Base-by-base conservation (phyloP, 2,113 vertebrate genomes). In the Rostratula benghalensis region DNA sequence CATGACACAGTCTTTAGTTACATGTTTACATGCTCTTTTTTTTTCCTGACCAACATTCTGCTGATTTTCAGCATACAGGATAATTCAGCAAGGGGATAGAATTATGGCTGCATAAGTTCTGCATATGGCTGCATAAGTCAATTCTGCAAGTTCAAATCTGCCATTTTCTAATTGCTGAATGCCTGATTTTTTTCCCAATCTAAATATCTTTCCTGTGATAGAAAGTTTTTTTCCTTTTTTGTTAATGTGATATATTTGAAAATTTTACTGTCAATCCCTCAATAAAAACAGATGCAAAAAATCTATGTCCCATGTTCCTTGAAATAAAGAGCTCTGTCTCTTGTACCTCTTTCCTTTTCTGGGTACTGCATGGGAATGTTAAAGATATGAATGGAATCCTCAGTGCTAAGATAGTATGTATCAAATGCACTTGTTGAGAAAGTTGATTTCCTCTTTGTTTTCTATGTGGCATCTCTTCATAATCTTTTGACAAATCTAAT, bases 91-190 rank as follows among this genome's bases (percentile, higher is more conserved):
- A 67, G 82, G 78, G 70, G 16, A 76, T 23, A 70, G 70, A 93
- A 94, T 96, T 95, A 80, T 33, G 31, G 45, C 67, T 91, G 82
- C 75, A n/a, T n/a, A n/a, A n/a, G n/a, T n/a, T n/a, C n/a, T n/a
- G n/a, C n/a, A n/a, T n/a, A n/a, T n/a, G n/a, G n/a, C n/a, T n/a
- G n/a, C n/a, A n/a, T n/a, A n/a, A n/a, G n/a, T n/a, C n/a, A n/a
- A n/a, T n/a, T n/a, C n/a, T n/a, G n/a, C 90, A 80, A 74, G 53
- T 88, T 54, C 87, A 93, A 83, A 91, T 93, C 71, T 94, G n/a
- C 57, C 2, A 1, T 85, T 95, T 90, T 45, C 25, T 88, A 67
- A 93, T 93, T 91, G 84, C 45, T 67, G 33, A 91, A 82, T 79
- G 57, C 23, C 28, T 76, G 30, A 24, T 70, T 82, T 68, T 41